phyloP scores from a whole-genome alignment of 2,888 invertebrate species.

The Hypercompe scribonia region DNA sequence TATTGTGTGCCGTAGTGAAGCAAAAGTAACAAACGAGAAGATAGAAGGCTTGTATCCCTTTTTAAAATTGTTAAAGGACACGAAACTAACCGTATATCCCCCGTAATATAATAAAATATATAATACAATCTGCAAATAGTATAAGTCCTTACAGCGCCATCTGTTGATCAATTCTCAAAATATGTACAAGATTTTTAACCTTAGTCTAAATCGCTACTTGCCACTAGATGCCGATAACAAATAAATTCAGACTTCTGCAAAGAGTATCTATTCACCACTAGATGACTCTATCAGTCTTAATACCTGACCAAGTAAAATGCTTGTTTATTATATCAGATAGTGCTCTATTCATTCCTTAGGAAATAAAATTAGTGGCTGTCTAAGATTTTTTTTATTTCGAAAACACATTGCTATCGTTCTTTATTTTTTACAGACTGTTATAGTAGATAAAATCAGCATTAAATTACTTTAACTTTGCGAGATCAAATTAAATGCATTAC shows the following conservation, averaged over 20 bases:
- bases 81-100: too few species aligned
- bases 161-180: conserved; percentile 8
- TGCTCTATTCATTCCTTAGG: too few species aligned
- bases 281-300: conserved; percentile 28
- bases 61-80: too few species aligned
- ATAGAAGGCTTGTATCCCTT: too few species aligned
- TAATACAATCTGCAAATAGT: too few species aligned
- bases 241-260: fast-evolving
- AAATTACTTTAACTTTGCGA: not conserved
- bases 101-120: too few species aligned
- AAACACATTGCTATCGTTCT: too few species aligned
- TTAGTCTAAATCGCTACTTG: conserved; percentile 25
- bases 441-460: not conserved
- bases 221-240: conserved; percentile 30
- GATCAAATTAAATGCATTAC: not conserved
- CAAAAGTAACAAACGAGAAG: too few species aligned
- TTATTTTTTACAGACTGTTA: not conserved
- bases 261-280: conserved; percentile 29
- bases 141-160: conserved; percentile 16
- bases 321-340: not conserved
- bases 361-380: not conserved
- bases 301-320: not conserved
- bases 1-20: too few species aligned
- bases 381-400: not conserved
- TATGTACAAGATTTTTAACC: not conserved